Percentiles rank a stretch among this genome's conserved stretches.
Evolutionary conservation across 2,113 vertebrate genomes (phyloP).

Genomic region (Aptenodytes forsteri): DNA sequence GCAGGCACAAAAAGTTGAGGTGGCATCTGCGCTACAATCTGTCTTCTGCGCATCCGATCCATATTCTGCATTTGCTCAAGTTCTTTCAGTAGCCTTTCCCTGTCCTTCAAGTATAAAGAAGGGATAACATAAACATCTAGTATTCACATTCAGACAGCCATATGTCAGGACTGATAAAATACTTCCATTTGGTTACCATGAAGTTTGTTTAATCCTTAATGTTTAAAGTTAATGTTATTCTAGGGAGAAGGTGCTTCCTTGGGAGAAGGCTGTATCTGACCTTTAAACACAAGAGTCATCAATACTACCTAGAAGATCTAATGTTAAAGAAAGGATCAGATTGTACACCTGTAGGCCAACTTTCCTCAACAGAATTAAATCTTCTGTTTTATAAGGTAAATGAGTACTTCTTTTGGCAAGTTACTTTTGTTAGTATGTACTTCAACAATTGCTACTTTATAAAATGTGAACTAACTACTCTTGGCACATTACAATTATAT

Average conservation of each 20-base stretch:
- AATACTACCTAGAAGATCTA: background rate
- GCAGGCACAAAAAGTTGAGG: conserved; percentile 83
- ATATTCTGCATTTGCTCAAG: conserved; percentile 86
- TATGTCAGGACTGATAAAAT: background rate
- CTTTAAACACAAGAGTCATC: background rate
- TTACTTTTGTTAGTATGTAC: background rate
- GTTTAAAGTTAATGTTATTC: background rate
- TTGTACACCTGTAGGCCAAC: background rate
- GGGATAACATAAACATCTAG: background rate
- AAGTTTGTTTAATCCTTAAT: background rate
- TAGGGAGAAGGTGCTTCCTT: background rate
- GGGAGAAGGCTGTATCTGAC: background rate
- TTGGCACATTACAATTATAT: background rate
- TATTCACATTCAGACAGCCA: background rate
- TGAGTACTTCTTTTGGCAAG: background rate
- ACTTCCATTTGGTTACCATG: background rate
- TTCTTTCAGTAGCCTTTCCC: conserved; percentile 83
- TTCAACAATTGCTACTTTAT: background rate
- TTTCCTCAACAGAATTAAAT: background rate
- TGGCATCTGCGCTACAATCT: conserved; percentile 80
- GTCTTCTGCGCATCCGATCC: conserved; percentile 83
- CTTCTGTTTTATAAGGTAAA: background rate
- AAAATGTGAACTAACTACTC: background rate
- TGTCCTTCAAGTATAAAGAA: conserved; percentile 74
- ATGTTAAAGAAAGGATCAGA: background rate